Evolutionary conservation across 1,140 invertebrate genomes (phyloP).

Genomic region (Heterodera carotae): DNA sequence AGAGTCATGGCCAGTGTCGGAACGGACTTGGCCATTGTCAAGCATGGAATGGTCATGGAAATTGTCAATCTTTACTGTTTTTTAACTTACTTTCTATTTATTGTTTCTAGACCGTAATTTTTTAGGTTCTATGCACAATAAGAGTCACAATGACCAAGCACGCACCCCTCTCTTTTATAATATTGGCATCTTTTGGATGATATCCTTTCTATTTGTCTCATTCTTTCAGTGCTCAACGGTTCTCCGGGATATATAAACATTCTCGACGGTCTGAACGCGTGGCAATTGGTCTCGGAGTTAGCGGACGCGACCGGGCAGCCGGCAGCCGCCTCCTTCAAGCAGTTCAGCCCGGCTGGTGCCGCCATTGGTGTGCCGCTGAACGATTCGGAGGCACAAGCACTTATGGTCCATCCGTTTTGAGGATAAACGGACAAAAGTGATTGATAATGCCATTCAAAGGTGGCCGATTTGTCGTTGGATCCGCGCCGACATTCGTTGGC

Average conservation of each 20-base stretch:
- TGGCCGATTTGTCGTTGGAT: constrained; percentile 76
- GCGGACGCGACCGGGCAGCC: constrained; percentile 78
- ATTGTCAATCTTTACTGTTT: no score
- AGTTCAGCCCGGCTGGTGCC: constrained; percentile 72
- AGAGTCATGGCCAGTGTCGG: no score
- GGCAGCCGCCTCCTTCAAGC: constrained; percentile 92
- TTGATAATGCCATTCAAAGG: constrained; percentile 67
- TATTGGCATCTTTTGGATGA: no score
- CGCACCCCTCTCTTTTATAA: no score
- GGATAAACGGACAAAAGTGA: background rate
- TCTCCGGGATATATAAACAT: constrained; percentile 95
- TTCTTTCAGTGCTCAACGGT: constrained; percentile 79
- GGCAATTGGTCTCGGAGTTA: constrained; percentile 90
- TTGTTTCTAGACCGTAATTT: no score
- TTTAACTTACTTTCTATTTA: no score
- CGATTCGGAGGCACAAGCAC: constrained; percentile 78
- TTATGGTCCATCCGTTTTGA: background rate
- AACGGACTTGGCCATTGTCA: no score
- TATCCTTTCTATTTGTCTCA: no score
- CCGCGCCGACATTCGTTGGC: constrained; percentile 76
- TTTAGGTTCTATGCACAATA: no score
- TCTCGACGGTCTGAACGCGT: constrained; percentile 93
- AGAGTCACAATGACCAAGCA: no score
- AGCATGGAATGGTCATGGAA: no score
- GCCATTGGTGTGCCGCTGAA: constrained; percentile 82